A percentile compares a stretch with the other conserved stretches of the same genome.
Conservation (phyloP, 2,888 invertebrate species). For the Drosophila tanythrix region DNA sequence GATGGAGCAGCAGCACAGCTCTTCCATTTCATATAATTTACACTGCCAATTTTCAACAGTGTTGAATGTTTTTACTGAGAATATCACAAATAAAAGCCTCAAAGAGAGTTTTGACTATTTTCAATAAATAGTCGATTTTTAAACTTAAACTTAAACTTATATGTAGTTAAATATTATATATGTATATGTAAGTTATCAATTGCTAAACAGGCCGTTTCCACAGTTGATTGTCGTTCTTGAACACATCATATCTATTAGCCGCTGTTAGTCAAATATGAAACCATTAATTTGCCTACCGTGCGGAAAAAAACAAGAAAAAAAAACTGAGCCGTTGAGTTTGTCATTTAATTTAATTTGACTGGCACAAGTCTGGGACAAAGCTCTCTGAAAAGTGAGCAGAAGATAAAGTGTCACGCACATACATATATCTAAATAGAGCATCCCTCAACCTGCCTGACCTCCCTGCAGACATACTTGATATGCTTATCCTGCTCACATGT, state of each 20-base stretch:
- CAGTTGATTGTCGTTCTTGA: background rate
- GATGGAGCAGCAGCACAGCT: constrained; percentile 8
- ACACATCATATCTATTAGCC: constrained; percentile 35
- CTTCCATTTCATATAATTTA: background rate
- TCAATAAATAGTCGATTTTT: background rate
- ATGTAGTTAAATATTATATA: background rate
- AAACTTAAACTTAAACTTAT: background rate
- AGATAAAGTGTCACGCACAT: constrained; percentile 36
- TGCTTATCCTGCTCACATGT: constrained; percentile 63
- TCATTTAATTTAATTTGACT: constrained; percentile 82
- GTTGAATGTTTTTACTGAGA: background rate
- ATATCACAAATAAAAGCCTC: background rate
- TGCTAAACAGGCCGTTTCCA: no score
- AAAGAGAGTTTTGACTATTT: background rate
- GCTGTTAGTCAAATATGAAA: constrained; percentile 35
- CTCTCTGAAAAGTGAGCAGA: constrained; percentile 44
- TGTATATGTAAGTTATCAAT: no score
- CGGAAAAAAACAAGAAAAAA: constrained; percentile 1
- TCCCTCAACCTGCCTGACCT: constrained; percentile 40
- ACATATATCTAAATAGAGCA: constrained; percentile 12
- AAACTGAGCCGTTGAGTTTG: constrained; percentile 70
- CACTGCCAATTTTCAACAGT: background rate
- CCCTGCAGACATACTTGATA: constrained; percentile 52
- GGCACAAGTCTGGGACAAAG: constrained; percentile 47
- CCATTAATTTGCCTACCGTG: constrained; percentile 42